Base-by-base conservation (phyloP, 2,888 invertebrate genomes). In the Lochmaea capreae region DNA sequence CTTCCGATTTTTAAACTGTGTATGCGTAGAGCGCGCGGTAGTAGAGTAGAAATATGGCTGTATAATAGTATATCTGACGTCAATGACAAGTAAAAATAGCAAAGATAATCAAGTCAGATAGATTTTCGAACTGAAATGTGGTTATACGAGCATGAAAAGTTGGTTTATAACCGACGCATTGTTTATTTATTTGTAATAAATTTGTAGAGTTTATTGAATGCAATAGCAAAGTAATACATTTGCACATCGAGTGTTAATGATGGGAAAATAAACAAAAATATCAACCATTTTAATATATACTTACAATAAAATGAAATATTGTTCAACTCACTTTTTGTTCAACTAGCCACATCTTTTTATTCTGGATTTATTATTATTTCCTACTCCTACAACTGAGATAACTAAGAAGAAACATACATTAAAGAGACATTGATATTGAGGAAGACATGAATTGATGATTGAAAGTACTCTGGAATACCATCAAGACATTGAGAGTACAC, bases 31-130 rank as follows among this genome's bases (percentile, higher is more conserved):
- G n/a, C 33, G 33, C 16, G 16, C 18, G 54, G 18, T 54, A 61
- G 61, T 61, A 14, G 54, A 57, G 54, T 49, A 62, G 22, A 65
- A 71, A 71, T 71, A 54, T 49, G 65, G 71, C 71, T 33, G 57
- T 61, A 71, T 71, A 65, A 69, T 68, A 68, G 68, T 46, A 61
- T 14, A 61, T 46, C 33, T 69, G 69, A 69, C 69, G 69, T 69
- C 69, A 69, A 69, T 62, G 69, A 58, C 69, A 69, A 49, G 57
- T 66, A 69, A 62, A 69, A 69, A 69, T 62, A 69, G 61, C 61
- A 62, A 43, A 69, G 61, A 69, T 62, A 62, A 62, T 52, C 61
- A 54, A 69, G 69, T n/a, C 68, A 14, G 18, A 67, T 69, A 52
- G 39, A 69, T 69, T 39, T 22, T 62, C 52, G 43, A 62, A 57